A percentile compares a stretch with the other conserved stretches of the same genome.
Conservation (phyloP, 2,888 invertebrate species). For the Hipparchia semele region DNA sequence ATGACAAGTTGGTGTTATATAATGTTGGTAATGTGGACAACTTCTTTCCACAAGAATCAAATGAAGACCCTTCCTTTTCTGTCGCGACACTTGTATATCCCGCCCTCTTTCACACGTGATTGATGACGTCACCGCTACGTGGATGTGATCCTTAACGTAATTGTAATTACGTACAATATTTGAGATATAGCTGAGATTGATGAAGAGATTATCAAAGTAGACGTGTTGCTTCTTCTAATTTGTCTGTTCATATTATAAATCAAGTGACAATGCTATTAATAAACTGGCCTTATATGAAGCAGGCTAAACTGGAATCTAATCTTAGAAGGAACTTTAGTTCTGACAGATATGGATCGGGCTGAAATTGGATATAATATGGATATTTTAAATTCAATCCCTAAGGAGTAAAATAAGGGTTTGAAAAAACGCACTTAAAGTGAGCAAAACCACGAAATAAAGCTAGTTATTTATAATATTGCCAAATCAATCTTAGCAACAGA, state of each 20-base stretch:
- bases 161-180: constrained; percentile 51
- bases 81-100: constrained; percentile 51
- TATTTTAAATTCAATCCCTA: too few species aligned
- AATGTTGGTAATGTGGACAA: constrained; percentile 54
- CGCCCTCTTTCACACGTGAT: constrained; percentile 56
- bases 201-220: constrained; percentile 39
- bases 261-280: neutral
- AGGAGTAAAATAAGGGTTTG: too few species aligned
- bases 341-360: too few species aligned
- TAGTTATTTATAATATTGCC: too few species aligned
- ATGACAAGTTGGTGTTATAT: constrained; percentile 52
- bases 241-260: neutral
- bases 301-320: too few species aligned
- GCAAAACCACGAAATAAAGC: too few species aligned
- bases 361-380: too few species aligned
- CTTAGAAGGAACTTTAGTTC: too few species aligned
- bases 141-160: constrained; percentile 63
- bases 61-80: constrained; percentile 62
- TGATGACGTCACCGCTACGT: constrained; percentile 68
- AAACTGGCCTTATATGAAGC: neutral
- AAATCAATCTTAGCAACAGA: too few species aligned
- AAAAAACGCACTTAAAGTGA: too few species aligned
- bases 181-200: constrained; percentile 43
- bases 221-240: constrained; percentile 12
- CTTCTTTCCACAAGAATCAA: constrained; percentile 56